Conservation (phyloP, 2,888 invertebrate genomes). For the Thysanoteuthis rhombus region DNA sequence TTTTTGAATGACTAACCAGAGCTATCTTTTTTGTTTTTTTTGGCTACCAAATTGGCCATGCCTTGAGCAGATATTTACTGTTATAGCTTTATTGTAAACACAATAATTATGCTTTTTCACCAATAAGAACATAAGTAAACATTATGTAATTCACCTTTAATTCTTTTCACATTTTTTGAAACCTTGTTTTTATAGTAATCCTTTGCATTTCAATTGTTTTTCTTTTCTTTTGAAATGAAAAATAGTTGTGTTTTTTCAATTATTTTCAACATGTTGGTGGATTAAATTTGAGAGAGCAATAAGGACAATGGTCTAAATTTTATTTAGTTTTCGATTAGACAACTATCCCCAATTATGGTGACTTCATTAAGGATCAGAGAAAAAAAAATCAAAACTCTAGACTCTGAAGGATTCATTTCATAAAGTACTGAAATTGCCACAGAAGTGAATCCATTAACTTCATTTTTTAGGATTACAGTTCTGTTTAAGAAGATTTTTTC, state of each 20-base stretch:
- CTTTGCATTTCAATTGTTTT: too few species aligned
- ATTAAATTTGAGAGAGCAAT: neutral
- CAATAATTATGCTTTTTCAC: neutral
- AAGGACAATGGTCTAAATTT: neutral
- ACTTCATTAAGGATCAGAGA: neutral
- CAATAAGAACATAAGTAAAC: neutral
- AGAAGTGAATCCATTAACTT: too few species aligned
- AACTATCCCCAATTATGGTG: neutral
- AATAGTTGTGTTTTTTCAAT: neutral
- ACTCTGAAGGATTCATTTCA: too few species aligned
- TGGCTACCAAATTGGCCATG: neutral
- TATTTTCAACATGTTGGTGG: neutral
- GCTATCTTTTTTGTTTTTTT: neutral
- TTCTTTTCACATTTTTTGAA: neutral
- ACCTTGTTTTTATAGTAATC: neutral
- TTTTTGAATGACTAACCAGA: too few species aligned
- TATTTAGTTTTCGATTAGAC: neutral
- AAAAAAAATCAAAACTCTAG: neutral
- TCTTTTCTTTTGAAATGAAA: neutral
- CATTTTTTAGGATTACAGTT: too few species aligned
- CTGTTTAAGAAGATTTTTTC: too few species aligned
- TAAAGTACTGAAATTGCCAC: too few species aligned
- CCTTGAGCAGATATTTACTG: neutral
- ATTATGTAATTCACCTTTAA: neutral
- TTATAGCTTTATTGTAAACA: neutral